Percentiles rank a stretch among this genome's conserved stretches.
These are phyloP conservation scores for Dicaeum eximium DNA, from an alignment of 2,113 vertebrate genomes.

Conservation along the genomic window DNA sequence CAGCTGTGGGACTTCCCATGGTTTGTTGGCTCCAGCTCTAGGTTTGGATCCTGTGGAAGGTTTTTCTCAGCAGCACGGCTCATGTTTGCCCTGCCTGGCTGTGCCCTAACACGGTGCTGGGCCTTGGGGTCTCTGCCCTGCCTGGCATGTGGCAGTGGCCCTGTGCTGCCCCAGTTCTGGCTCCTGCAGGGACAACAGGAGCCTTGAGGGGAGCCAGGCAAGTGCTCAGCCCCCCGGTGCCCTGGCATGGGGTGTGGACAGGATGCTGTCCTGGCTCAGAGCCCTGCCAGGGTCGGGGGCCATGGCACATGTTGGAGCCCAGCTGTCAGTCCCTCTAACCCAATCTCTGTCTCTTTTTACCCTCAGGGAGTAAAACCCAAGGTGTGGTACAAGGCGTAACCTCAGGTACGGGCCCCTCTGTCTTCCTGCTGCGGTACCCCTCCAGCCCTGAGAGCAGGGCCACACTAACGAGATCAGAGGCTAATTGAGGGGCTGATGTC, in stretches of 20 bases:
- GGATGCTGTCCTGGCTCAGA: not conserved
- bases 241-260: fast-evolving
- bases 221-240: not conserved
- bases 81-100: fast-evolving
- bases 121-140: not conserved
- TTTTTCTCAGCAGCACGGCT: fast-evolving
- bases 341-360: constrained; percentile 10
- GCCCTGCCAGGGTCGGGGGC: not conserved
- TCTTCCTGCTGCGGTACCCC: fast-evolving
- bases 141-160: fast-evolving
- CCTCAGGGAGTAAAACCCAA: constrained; percentile 91
- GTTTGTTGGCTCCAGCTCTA: not conserved
- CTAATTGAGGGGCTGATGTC: constrained; percentile 62
- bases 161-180: not conserved
- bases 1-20: not conserved
- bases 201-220: not conserved
- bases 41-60: not conserved
- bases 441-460: not conserved
- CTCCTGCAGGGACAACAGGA: not conserved
- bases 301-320: fast-evolving
- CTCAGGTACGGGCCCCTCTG: constrained; percentile 76
- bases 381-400: constrained; percentile 86
- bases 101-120: fast-evolving
- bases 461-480: constrained; percentile 33
- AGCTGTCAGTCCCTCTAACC: not conserved